These are phyloP conservation scores for Beris morrisii DNA, from an alignment of 2,888 invertebrate genomes.

Conservation along the genomic window DNA sequence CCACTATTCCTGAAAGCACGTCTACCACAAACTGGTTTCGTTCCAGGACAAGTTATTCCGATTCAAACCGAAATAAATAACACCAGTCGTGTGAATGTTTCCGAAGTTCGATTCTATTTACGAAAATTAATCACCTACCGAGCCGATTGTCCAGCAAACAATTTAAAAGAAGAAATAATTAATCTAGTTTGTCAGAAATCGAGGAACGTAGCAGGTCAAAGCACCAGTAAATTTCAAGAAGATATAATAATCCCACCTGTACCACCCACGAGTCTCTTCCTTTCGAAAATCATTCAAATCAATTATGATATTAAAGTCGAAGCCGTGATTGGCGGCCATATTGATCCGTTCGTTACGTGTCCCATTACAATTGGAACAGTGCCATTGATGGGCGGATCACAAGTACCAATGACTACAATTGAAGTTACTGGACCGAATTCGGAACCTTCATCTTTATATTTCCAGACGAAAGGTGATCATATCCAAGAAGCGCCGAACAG, in stretches of 20 bases:
- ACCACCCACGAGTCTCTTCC: slow-evolving; percentile 48
- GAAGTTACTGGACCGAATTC: slow-evolving; percentile 41
- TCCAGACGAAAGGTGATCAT: no score
- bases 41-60: slow-evolving; percentile 52
- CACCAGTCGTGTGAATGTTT: slow-evolving; percentile 1
- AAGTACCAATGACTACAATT: slow-evolving; percentile 16
- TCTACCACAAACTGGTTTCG: slow-evolving; percentile 52
- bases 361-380: slow-evolving; percentile 55
- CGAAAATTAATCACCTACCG: slow-evolving; percentile 10
- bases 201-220: neutral
- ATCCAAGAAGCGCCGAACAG: neutral
- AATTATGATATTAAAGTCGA: slow-evolving; percentile 11
- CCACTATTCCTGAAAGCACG: slow-evolving; percentile 45
- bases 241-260: slow-evolving; percentile 52
- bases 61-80: slow-evolving; percentile 38
- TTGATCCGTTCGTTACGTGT: slow-evolving; percentile 47
- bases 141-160: neutral
- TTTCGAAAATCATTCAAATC: slow-evolving; percentile 10
- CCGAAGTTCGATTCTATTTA: slow-evolving; percentile 2
- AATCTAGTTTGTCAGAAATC: neutral
- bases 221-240: slow-evolving; percentile 45
- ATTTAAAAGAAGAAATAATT: neutral
- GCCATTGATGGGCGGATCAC: slow-evolving; percentile 44
- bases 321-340: slow-evolving; percentile 46
- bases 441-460: neutral